Conservation (phyloP, 1,140 invertebrate species). For the Yoshiicerus persimilis region DNA sequence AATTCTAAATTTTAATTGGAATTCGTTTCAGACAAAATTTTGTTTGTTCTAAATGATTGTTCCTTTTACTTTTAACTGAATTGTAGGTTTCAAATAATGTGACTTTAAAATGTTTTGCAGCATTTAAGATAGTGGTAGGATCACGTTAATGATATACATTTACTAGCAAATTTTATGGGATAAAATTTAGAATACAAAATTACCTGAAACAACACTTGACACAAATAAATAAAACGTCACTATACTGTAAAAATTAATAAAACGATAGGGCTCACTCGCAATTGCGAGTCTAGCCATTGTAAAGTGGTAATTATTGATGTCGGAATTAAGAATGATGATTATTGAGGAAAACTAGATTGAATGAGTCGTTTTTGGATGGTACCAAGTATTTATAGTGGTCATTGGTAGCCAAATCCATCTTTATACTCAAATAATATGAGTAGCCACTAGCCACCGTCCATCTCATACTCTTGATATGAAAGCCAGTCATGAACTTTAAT, state of each 20-base stretch:
- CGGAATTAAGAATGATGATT: background rate
- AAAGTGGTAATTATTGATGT: background rate
- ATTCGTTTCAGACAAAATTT: no score
- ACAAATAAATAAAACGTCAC: background rate
- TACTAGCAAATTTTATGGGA: no score
- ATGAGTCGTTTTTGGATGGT: background rate
- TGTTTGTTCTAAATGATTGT: no score
- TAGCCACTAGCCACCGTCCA: background rate
- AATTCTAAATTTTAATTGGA: no score
- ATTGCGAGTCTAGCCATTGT: slow-evolving; percentile 40
- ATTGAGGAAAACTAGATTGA: slow-evolving; percentile 7
- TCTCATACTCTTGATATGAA: background rate
- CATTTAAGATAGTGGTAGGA: no score
- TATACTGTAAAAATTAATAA: background rate
- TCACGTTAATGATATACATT: no score
- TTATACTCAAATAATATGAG: background rate
- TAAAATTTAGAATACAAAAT: background rate
- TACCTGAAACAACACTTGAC: slow-evolving; percentile 25
- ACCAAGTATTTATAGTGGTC: slow-evolving; percentile 20
- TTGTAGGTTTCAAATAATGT: no score
- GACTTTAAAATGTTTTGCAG: no score
- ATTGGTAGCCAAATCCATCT: no score
- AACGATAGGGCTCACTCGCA: slow-evolving; percentile 29
- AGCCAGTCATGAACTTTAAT: background rate
- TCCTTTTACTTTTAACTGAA: no score